Base-by-base conservation (phyloP, 2,797 vertebrate genomes). In the Petrocephalus schoutedeni region DNA sequence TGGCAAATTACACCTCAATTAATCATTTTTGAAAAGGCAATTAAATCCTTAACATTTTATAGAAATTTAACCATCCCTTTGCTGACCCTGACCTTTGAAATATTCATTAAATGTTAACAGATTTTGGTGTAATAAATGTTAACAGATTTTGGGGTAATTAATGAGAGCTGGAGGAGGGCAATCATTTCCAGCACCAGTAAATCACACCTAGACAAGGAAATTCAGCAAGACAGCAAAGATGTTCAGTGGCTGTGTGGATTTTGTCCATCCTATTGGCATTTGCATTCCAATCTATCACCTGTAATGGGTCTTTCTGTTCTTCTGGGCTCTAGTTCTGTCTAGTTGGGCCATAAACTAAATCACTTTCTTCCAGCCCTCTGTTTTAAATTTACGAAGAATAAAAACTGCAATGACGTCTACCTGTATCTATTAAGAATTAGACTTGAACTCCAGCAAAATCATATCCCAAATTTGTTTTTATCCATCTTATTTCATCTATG, bases 11-110 rank as follows among this genome's bases (percentile, higher is more conserved):
- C 88, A 77, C 90, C 90, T 90, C 90, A 90, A 91, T 92, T 91
- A 91, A 91, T 93, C 90, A 91, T 91, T 90, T 90, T 91, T 90
- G 82, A 87, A 91, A 92, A 91, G 91, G 90, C 86, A 91, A 91
- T 92, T 91, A 92, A 91, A 91, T 89, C 21, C 84, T 80, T 88
- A 86, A 82, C 74, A 89, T 85, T 88, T 88, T 59, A 88, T 85
- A 85, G 82, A 88, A 84, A 85, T 61, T 3, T 83, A 88, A 67
- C 82, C 58, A 88, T 88, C 80, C 56, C n/a, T 85, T 61, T 59
- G 58, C 77, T 85, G 80, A 64, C 87, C 82, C 87, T 85, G 21
- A 88, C 87, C 87, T 88, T 83, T 88, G 87, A 85, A 88, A 88
- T 88, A 88, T 88, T 88, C 82, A 88, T 88, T 67, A 88, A 84